Conservation (phyloP, 53 echinoderm and acorn worm genomes). For the Apostichopus leukothele region DNA sequence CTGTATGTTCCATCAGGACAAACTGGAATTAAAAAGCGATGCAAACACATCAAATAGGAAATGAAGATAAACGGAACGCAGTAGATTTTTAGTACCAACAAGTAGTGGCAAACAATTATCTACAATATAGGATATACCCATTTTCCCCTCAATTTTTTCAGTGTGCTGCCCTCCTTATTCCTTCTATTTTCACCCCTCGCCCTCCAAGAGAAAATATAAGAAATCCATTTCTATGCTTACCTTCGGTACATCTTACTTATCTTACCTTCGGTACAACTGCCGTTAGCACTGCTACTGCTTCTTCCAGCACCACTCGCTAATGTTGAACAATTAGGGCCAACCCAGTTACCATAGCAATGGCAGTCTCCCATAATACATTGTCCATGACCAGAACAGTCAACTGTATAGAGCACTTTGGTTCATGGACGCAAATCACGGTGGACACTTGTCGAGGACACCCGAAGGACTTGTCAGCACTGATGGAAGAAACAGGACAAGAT, state of each 20-base stretch:
- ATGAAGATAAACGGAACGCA: too few species aligned
- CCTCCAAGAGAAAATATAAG: too few species aligned
- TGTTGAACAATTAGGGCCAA: conserved; percentile 59
- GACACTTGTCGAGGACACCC: conserved; percentile 82
- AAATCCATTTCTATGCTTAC: too few species aligned
- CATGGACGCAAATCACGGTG: conserved; percentile 85
- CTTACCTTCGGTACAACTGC: conserved; percentile 76
- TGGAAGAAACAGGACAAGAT: neutral
- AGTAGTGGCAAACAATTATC: too few species aligned
- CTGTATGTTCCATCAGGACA: conserved; percentile 85
- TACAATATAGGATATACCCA: too few species aligned
- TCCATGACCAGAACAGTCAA: conserved; percentile 83
- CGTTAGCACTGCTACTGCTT: conserved; percentile 82
- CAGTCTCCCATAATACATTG: conserved; percentile 84
- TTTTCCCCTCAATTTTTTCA: too few species aligned
- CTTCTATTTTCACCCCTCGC: too few species aligned
- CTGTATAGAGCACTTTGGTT: conserved; percentile 75
- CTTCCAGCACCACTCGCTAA: conserved; percentile 69
- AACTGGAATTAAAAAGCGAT: conserved; percentile 43
- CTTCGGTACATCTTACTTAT: too few species aligned
- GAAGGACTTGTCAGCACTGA: conserved; percentile 63
- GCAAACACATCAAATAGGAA: too few species aligned
- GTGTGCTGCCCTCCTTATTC: too few species aligned
- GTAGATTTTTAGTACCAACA: too few species aligned
- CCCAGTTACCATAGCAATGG: conserved; percentile 88